phyloP scores from a whole-genome alignment of 2,888 invertebrate species.

The Thecocarcelia acutangulata region DNA sequence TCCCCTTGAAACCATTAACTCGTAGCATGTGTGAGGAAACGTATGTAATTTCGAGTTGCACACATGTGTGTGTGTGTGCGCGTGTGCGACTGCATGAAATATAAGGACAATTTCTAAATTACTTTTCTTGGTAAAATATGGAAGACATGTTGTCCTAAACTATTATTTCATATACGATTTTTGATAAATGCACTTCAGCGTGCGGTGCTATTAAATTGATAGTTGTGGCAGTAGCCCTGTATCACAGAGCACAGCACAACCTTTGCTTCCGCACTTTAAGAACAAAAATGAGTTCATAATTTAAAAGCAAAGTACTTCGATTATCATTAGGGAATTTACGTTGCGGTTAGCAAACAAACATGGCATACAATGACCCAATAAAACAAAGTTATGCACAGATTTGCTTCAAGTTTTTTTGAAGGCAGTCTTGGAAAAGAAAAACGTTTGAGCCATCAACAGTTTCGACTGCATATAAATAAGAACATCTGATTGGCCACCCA shows the following conservation, averaged over 20 bases:
- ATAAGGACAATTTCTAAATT: constrained; percentile 66
- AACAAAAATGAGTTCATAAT: constrained; percentile 67
- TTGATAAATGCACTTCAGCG: constrained; percentile 73
- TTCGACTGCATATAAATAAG: constrained; percentile 10
- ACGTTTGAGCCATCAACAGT: not conserved
- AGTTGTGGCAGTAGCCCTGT: constrained; percentile 53
- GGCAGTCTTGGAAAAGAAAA: not conserved
- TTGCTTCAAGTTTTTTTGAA: constrained; percentile 32
- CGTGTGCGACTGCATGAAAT: constrained; percentile 40
- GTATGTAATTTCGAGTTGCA: no score
- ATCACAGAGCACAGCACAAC: constrained; percentile 13
- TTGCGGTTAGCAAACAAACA: constrained; percentile 60
- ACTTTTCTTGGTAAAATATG: constrained; percentile 54
- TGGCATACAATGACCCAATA: constrained; percentile 68
- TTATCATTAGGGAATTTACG: constrained; percentile 66
- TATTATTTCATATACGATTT: constrained; percentile 73
- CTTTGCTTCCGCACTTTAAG: constrained; percentile 9
- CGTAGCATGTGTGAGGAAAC: constrained; percentile 7
- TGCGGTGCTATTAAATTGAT: constrained; percentile 70
- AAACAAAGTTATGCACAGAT: constrained; percentile 61
- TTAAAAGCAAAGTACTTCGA: constrained; percentile 63
- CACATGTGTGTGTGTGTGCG: not conserved
- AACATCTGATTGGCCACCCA: constrained; percentile 58
- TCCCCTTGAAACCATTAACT: constrained; percentile 20
- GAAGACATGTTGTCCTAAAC: constrained; percentile 68